Conservation (phyloP, 30 jellyfish, hydroid and myxozoan genomes). For the Sanderia malayensis region DNA sequence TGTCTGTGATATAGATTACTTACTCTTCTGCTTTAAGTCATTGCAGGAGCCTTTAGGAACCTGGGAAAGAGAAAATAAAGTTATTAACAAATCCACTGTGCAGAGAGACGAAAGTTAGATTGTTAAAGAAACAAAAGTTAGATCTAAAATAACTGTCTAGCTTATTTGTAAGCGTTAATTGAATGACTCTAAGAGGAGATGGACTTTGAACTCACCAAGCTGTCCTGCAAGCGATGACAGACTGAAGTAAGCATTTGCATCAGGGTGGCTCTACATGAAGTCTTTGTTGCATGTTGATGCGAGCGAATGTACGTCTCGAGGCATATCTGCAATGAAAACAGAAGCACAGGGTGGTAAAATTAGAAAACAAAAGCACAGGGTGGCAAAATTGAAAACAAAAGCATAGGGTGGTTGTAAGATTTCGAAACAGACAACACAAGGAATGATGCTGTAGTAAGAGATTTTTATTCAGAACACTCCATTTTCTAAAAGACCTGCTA, state of each 20-base stretch:
- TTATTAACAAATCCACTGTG: background rate
- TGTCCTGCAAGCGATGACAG: conserved; percentile 87
- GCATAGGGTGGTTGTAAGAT: too few relatives aligned
- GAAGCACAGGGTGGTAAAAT: too few relatives aligned
- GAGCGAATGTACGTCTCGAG: conserved; percentile 85
- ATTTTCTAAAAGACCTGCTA: too few relatives aligned
- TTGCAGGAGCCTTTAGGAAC: conserved; percentile 56
- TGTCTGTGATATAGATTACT: too few relatives aligned
- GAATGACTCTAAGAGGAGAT: too few relatives aligned
- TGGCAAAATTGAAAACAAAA: too few relatives aligned
- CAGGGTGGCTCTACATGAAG: conserved; percentile 93
- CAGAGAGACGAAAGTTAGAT: background rate
- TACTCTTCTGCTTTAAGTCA: conserved; percentile 48
- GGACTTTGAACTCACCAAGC: conserved; percentile 87
- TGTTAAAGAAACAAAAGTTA: background rate
- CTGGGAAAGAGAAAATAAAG: conserved; percentile 15
- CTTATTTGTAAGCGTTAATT: too few relatives aligned
- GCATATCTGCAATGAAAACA: conserved; percentile 59
- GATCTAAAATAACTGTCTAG: too few relatives aligned
- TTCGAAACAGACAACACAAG: too few relatives aligned
- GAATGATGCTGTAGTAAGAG: too few relatives aligned
- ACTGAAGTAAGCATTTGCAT: conserved; percentile 92
- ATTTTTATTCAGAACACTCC: too few relatives aligned
- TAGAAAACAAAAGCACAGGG: too few relatives aligned
- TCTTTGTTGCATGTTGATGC: conserved; percentile 76